A percentile compares a stretch with the other conserved stretches of the same genome.
Evolutionary conservation across 2,888 invertebrate genomes (phyloP).

Genomic region (Prosopocoilus inquinatus): DNA sequence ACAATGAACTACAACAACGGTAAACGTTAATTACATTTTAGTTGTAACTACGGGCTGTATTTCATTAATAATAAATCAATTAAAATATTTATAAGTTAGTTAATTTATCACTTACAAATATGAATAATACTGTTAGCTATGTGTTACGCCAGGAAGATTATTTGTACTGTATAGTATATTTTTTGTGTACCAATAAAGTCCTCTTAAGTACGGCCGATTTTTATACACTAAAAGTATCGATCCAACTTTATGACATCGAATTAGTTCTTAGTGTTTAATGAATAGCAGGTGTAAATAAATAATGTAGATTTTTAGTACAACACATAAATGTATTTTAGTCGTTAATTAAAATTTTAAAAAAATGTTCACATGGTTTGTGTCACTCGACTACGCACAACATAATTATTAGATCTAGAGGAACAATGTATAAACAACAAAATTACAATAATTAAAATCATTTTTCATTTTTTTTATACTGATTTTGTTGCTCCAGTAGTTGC

Average conservation of each 20-base stretch:
- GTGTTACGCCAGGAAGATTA: slow-evolving; percentile 19
- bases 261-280: no score
- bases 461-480: slow-evolving; percentile 54
- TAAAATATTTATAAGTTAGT: slow-evolving; percentile 34
- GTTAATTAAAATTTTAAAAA: no score
- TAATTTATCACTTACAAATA: slow-evolving; percentile 30
- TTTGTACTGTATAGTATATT: slow-evolving; percentile 21
- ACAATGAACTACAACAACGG: slow-evolving; percentile 86
- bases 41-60: slow-evolving; percentile 26
- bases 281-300: no score
- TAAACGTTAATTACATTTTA: slow-evolving; percentile 65
- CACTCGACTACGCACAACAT: no score
- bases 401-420: no score
- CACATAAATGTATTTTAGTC: no score
- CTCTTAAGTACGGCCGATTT: slow-evolving; percentile 9
- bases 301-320: no score
- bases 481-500: slow-evolving; percentile 77
- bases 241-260: no score
- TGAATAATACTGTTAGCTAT: slow-evolving; percentile 21
- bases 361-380: no score
- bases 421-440: no score
- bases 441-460: slow-evolving; percentile 20
- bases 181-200: slow-evolving; percentile 28
- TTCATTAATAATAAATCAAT: slow-evolving; percentile 27
- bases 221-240: no score